These are phyloP conservation scores for Climacteris rufus DNA, from an alignment of 2,113 vertebrate genomes.

Conservation along the genomic window DNA sequence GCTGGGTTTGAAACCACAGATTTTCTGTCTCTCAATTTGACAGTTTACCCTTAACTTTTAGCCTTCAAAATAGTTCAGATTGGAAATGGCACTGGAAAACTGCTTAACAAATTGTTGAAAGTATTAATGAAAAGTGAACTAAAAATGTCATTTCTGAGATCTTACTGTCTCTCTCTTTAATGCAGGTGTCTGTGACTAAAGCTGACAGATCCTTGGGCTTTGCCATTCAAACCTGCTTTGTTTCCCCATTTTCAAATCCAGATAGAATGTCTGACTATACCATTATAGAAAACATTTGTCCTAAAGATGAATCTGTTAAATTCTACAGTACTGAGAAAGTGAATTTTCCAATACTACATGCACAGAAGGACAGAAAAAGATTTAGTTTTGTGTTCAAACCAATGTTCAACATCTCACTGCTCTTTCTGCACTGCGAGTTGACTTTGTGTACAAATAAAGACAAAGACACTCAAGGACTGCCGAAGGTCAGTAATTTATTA, in stretches of 20 bases:
- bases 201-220: constrained; percentile 86
- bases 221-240: constrained; percentile 87
- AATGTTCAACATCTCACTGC: constrained; percentile 77
- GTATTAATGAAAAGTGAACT: constrained; percentile 28
- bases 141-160: neutral
- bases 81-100: constrained; percentile 26
- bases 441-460: constrained; percentile 80
- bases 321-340: constrained; percentile 72
- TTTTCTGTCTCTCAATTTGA: neutral
- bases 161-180: neutral
- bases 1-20: constrained; percentile 9
- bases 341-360: constrained; percentile 60
- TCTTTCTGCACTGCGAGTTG: constrained; percentile 93
- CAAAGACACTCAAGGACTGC: constrained; percentile 64
- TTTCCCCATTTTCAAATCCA: constrained; percentile 82
- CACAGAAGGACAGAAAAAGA: constrained; percentile 78
- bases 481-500: constrained; percentile 73
- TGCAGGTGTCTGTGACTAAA: constrained; percentile 84
- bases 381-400: constrained; percentile 92
- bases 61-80: neutral
- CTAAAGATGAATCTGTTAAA: constrained; percentile 85
- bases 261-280: constrained; percentile 76
- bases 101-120: neutral
- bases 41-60: neutral
- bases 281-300: constrained; percentile 93